Evolutionary conservation across 2,888 invertebrate species (phyloP).

Genomic region (Mactromeris polynyma): DNA sequence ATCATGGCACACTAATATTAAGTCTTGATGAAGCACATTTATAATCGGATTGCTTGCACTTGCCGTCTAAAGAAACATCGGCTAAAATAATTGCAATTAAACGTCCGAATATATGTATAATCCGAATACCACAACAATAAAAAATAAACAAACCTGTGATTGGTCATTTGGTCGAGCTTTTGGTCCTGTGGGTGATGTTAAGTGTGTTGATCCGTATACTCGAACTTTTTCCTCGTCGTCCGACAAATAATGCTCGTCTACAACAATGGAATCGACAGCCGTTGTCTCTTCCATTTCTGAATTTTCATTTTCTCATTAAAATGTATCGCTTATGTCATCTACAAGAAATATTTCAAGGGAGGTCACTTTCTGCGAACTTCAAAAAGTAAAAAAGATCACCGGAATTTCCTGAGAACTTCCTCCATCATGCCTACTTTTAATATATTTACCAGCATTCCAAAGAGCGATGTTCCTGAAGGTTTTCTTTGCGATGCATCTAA

Average conservation of each 20-base stretch:
- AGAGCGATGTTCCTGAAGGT: slow-evolving; percentile 56
- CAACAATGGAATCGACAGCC: slow-evolving; percentile 56
- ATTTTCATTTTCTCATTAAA: slow-evolving; percentile 35
- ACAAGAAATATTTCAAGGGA: slow-evolving; percentile 13
- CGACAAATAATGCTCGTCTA: slow-evolving; percentile 77
- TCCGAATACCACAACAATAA: slow-evolving; percentile 18
- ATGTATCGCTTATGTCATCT: slow-evolving; percentile 33
- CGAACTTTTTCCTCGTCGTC: slow-evolving; percentile 94
- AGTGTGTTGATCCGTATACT: slow-evolving; percentile 91
- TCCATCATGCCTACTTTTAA: slow-evolving; percentile 73
- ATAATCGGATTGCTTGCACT: too few species aligned
- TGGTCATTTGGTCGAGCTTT: slow-evolving; percentile 51
- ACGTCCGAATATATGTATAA: slow-evolving; percentile 1
- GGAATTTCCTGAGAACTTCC: background rate
- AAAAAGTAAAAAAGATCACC: background rate
- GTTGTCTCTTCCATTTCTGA: slow-evolving; percentile 55
- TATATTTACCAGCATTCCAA: slow-evolving; percentile 66
- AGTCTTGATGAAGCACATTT: too few species aligned
- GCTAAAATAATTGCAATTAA: background rate
- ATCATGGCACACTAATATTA: too few species aligned
- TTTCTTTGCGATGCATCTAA: slow-evolving; percentile 71
- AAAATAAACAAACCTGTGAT: slow-evolving; percentile 54
- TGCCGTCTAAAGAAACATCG: too few species aligned
- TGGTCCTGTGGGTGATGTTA: slow-evolving; percentile 89
- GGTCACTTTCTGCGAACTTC: background rate